Evolutionary conservation across 2,888 invertebrate genomes (phyloP).

Genomic region (Bhutanitis thaidina): DNA sequence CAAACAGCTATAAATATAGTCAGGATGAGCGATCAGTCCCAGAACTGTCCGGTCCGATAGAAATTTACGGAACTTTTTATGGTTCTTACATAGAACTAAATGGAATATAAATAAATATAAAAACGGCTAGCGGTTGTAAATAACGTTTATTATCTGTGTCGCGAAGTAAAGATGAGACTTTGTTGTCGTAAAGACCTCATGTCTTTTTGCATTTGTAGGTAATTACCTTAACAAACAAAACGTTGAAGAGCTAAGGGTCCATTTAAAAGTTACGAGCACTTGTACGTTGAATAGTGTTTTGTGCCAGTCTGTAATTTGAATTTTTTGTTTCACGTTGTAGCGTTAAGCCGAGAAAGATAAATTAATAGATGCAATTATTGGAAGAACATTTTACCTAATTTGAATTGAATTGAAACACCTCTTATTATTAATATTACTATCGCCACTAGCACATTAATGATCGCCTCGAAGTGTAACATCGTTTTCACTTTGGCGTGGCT

Average conservation of each 20-base stretch:
- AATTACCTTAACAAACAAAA: slow-evolving; percentile 20
- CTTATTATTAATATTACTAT: too few relatives aligned
- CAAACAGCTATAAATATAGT: slow-evolving; percentile 73
- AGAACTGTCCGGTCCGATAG: slow-evolving; percentile 62
- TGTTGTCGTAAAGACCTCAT: slow-evolving; percentile 29
- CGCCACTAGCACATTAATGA: too few relatives aligned
- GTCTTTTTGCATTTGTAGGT: slow-evolving; percentile 18
- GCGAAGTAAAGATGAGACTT: slow-evolving; percentile 40
- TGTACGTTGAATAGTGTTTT: slow-evolving; percentile 15
- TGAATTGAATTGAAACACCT: too few relatives aligned
- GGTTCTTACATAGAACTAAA: slow-evolving; percentile 57
- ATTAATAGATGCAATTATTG: too few relatives aligned
- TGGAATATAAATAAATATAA: slow-evolving; percentile 64
- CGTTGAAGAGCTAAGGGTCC: slow-evolving; percentile 19
- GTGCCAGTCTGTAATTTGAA: slow-evolving; percentile 5
- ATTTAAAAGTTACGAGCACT: slow-evolving; percentile 21
- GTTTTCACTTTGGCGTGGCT: too few relatives aligned
- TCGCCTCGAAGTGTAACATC: too few relatives aligned
- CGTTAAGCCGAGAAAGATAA: background rate
- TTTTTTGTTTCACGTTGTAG: slow-evolving; percentile 5
- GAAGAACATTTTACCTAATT: too few relatives aligned
- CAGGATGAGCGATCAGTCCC: slow-evolving; percentile 72
- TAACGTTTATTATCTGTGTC: slow-evolving; percentile 61
- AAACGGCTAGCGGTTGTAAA: slow-evolving; percentile 62
- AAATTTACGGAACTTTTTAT: slow-evolving; percentile 72